Base-by-base conservation (phyloP, 2,113 vertebrate species). In the Grus americana region DNA sequence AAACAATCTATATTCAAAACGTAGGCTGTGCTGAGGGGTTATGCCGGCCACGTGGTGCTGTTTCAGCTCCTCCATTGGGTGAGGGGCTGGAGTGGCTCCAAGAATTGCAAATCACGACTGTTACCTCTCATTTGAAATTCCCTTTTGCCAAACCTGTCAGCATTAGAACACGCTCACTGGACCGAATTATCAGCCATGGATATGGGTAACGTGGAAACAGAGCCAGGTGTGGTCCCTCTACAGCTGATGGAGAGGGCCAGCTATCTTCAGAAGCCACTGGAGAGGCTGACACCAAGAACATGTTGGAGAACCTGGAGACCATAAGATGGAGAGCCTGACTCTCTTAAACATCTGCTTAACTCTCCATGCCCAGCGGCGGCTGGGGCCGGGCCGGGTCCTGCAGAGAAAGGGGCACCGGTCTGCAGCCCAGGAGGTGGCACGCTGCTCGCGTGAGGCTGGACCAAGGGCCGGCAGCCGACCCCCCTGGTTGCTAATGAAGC, bases 71-170 rank as follows among this genome's bases (percentile, higher is more conserved):
- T 44, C 36, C n/a, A 18, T 2, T 30, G 62, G 70, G n/a, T n/a
- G 54, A 91, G 55, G 50, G 50, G 81, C 36, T 0, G 0, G 50
- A 80, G 24, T 0, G 0, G 34, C 80, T 68, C 61, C 84, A 74
- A 62, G 36, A 66, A 85, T 7, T 36, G 46, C 9, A 3, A 8
- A 72, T 67, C 44, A 47, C 40, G 57, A 34, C 36, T 40, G 40
- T 32, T 40, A 18, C 59, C 8, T 6, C 65, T 30, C 2, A 0
- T 36, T 3, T 90, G 63, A 90, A 96, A 86, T 29, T 57, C 65
- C 24, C 65, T 63, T 79, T 71, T 74, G 38, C n/a, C 24, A 38
- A 76, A 72, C 14, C 50, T 49, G 27, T n/a, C 66, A 4, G 46
- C 1, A 0, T 65, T 58, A 54, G 22, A 62, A 59, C 27, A 29